phyloP scores from a whole-genome alignment of 2,113 vertebrate species.

The Eretmochelys imbricata region DNA sequence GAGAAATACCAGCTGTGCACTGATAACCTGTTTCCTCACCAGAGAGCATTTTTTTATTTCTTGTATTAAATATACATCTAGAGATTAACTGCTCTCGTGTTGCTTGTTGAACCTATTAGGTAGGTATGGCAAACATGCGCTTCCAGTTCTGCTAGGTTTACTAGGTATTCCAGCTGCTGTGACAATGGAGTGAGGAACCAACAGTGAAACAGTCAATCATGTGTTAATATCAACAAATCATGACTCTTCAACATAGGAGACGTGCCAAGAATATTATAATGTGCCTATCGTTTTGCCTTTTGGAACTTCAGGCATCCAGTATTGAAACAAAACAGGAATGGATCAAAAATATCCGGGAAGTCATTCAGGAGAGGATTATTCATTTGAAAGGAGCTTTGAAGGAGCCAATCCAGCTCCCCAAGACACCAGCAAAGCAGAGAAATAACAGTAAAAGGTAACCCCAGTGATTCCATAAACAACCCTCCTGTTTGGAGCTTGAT shows the following conservation, averaged over 20 bases:
- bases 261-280: not conserved
- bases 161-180: slow-evolving; percentile 1
- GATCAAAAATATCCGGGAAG: slow-evolving; percentile 98
- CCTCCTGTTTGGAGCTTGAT: not conserved
- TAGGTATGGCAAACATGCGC: slow-evolving; percentile 1
- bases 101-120: slow-evolving; percentile 14
- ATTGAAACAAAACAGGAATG: slow-evolving; percentile 98
- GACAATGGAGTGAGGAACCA: not conserved
- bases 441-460: slow-evolving; percentile 92
- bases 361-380: slow-evolving; percentile 98
- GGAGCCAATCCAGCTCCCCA: slow-evolving; percentile 95
- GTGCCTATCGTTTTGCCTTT: slow-evolving; percentile 35
- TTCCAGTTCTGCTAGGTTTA: not conserved
- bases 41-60: not conserved
- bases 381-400: slow-evolving; percentile 98
- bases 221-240: not conserved
- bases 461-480: not conserved
- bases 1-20: slow-evolving; percentile 27
- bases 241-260: not conserved
- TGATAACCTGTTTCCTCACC: slow-evolving; percentile 32
- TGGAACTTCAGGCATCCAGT: slow-evolving; percentile 86
- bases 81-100: slow-evolving; percentile 46
- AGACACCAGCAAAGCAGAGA: slow-evolving; percentile 92
- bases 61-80: slow-evolving; percentile 14
- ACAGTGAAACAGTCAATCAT: not conserved